Conservation (phyloP, 2,888 invertebrate species). For the Agapostemon virescens region DNA sequence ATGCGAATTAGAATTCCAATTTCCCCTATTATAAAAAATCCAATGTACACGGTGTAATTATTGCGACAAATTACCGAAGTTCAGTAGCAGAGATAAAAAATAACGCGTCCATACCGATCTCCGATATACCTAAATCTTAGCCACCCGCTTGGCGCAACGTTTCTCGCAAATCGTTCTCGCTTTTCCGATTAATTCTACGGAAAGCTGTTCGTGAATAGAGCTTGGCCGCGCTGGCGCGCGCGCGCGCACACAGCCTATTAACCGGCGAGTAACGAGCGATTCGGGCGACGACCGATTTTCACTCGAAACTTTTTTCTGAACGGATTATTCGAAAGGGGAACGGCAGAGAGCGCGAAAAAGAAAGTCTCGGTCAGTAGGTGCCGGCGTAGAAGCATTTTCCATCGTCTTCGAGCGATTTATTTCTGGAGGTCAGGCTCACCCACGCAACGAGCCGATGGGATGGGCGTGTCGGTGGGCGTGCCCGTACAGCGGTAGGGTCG, state of each 20-base stretch:
- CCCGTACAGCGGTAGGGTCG: constrained; percentile 51
- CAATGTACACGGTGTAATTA: too few species aligned
- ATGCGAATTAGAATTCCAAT: too few species aligned
- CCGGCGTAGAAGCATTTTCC: constrained; percentile 54
- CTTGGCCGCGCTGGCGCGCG: too few species aligned
- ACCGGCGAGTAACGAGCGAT: constrained; percentile 1
- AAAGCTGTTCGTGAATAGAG: not conserved
- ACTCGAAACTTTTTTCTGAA: not conserved
- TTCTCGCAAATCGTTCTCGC: not conserved
- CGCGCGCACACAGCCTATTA: not conserved
- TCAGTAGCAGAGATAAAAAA: too few species aligned
- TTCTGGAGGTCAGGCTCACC: constrained; percentile 57
- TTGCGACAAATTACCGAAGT: too few species aligned
- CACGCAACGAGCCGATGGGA: constrained; percentile 43
- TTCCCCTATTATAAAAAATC: too few species aligned
- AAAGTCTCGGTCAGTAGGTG: constrained; percentile 69
- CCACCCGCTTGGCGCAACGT: not conserved
- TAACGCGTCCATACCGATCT: too few species aligned
- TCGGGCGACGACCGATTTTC: constrained; percentile 14
- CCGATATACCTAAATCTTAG: too few species aligned
- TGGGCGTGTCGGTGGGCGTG: constrained; percentile 61
- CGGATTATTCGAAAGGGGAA: constrained; percentile 20
- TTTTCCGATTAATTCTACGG: not conserved
- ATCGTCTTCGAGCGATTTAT: constrained; percentile 65
- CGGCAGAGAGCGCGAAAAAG: constrained; percentile 28